Conservation (phyloP, 2,888 invertebrate species). For the Mythimna loreyi region DNA sequence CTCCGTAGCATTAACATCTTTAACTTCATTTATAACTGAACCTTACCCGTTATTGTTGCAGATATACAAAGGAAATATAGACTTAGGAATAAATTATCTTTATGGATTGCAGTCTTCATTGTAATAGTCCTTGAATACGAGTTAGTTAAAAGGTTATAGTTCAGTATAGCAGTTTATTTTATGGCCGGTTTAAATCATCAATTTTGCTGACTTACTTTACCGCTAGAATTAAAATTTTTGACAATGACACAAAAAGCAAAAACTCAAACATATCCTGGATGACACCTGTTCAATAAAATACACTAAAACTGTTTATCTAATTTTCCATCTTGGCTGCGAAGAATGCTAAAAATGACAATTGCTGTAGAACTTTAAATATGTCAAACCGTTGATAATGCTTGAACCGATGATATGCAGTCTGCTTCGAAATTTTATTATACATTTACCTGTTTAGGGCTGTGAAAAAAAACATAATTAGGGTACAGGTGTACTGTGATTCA, state of each 20-base stretch:
- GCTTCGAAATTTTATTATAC: constrained; percentile 42
- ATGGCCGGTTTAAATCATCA: constrained; percentile 3
- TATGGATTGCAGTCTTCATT: constrained; percentile 33
- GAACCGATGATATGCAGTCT: constrained; percentile 15
- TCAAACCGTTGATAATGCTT: constrained; percentile 10
- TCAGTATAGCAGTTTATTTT: constrained; percentile 26
- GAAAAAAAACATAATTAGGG: constrained; percentile 57
- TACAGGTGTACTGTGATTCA: constrained; percentile 40
- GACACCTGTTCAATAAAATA: constrained; percentile 9
- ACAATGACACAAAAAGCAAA: neutral
- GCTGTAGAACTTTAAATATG: constrained; percentile 1
- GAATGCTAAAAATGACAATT: constrained; percentile 16
- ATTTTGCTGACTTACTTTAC: constrained; percentile 16
- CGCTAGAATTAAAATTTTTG: neutral
- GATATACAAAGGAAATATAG: constrained; percentile 40
- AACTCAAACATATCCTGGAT: neutral
- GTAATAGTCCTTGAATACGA: constrained; percentile 41
- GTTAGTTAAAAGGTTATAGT: constrained; percentile 42
- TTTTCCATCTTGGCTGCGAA: constrained; percentile 17
- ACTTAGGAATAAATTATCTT: constrained; percentile 37
- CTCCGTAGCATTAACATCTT: constrained; percentile 30
- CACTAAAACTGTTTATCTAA: constrained; percentile 1
- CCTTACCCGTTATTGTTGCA: constrained; percentile 37
- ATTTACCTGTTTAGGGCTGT: constrained; percentile 66
- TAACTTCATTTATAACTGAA: constrained; percentile 31